Base-by-base conservation (phyloP, 2,888 invertebrate genomes). In the Scrobipalpa costella region DNA sequence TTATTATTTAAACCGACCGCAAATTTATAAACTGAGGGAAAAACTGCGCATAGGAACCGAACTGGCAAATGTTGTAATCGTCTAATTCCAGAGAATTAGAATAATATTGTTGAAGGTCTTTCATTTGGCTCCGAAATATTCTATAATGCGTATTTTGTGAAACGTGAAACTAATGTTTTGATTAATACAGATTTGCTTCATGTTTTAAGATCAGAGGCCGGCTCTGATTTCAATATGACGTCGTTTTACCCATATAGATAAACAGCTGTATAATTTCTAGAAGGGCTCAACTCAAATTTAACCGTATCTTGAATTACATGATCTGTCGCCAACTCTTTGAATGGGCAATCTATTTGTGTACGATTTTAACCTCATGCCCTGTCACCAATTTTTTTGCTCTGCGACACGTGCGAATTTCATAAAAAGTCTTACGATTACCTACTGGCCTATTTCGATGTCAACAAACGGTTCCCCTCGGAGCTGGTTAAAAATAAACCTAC, bases 61-160 rank as follows among this genome's bases (percentile, higher is more conserved):
- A 83, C 76, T 78, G 76, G 76, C 72, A 71, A 76, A 79, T 87
- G 85, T 79, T 83, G 88, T 84, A 88, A 87, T 84, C 73, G 73
- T 83, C 85, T 87, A 87, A 86, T 83, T 86, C 79, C 77, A 85
- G 86, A 81, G 81, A 83, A 83, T 84, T 83, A 78, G 78, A 82
- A 83, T 84, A 79, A 81, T 80, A 74, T 67, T 62, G 63, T 69
- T 68, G 67, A 63, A 72, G 63, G 61, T 59, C 67, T 69, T 66
- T 63, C 63, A 33, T 50, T 65, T 65, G 65, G 79, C 76, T 67
- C 65, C 66, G 69, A 68, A 70, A 69, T 61, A 66, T 65, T 72
- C 71, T 69, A 71, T 74, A 76, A 71, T 74, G 73, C 69, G 69
- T 66, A 69, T 67, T 71, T 71, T 71, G 69, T 73, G 81, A 73